Percentiles rank a stretch among this genome's conserved stretches.
Evolutionary conservation across 1,140 invertebrate genomes (phyloP).

Genomic region (Drosophila athabasca): DNA sequence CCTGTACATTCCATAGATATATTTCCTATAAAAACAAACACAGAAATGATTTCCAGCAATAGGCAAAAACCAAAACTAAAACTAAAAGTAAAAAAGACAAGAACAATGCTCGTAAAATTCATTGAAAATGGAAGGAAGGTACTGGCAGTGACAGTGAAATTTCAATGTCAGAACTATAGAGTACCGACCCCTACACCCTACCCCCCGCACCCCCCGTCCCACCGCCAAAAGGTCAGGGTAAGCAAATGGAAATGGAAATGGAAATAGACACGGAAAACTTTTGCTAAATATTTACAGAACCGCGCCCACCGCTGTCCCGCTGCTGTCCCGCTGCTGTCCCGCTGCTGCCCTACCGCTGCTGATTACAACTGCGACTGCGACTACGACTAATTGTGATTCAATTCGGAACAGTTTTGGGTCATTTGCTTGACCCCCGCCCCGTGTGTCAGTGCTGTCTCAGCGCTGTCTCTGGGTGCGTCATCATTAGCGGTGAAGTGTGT

Average conservation of each 20-base stretch:
- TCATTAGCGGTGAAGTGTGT: neutral
- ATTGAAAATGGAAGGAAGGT: neutral
- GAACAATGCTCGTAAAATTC: conserved; percentile 1
- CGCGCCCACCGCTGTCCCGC: conserved; percentile 2
- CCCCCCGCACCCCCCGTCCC: too few species aligned
- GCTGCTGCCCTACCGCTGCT: neutral
- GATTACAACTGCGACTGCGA: too few species aligned
- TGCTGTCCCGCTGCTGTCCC: neutral
- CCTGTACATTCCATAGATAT: too few species aligned
- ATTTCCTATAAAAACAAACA: too few species aligned
- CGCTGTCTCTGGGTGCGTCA: conserved; percentile 38
- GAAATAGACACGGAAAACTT: conserved; percentile 23
- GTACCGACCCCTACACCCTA: too few species aligned
- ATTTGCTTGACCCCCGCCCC: conserved; percentile 31
- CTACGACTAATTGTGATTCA: conserved; percentile 31
- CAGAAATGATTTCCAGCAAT: too few species aligned
- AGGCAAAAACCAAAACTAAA: too few species aligned
- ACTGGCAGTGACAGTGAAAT: conserved; percentile 30
- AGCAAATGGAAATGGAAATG: conserved; percentile 25
- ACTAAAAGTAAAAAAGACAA: too few species aligned
- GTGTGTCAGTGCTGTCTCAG: conserved; percentile 7
- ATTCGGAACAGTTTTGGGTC: conserved; percentile 47
- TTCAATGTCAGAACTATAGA: conserved; percentile 40
- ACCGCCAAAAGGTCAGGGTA: conserved; percentile 36
- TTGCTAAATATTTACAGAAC: conserved; percentile 28